Percentiles rank a stretch among this genome's conserved stretches.
These are phyloP conservation scores for Mormoops blainvillei DNA, from an alignment of 2,113 vertebrate species.

Conservation along the genomic window DNA sequence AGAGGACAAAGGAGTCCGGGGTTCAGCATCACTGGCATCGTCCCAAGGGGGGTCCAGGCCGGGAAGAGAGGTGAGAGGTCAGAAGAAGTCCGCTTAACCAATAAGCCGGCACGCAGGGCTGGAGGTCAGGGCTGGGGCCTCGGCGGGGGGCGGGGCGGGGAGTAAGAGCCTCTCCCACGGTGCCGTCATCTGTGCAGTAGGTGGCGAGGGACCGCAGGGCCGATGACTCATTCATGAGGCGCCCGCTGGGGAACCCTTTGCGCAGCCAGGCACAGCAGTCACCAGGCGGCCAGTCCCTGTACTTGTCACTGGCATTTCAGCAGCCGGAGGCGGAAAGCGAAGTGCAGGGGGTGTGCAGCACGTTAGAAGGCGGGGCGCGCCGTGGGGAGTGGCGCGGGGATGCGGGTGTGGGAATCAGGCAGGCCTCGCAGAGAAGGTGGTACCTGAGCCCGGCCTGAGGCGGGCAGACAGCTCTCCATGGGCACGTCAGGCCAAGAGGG, in stretches of 20 bases:
- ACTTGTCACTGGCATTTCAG: background rate
- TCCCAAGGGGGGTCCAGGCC: background rate
- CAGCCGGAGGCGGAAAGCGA: background rate
- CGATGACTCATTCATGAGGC: background rate
- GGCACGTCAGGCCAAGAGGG: background rate
- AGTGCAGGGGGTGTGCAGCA: rapidly evolving
- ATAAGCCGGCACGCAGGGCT: background rate
- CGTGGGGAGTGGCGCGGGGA: too few relatives aligned
- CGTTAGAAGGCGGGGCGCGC: too few relatives aligned
- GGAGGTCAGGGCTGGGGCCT: background rate
- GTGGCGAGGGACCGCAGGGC: rapidly evolving
- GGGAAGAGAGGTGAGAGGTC: background rate
- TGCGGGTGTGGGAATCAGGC: rapidly evolving
- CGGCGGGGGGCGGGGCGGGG: background rate
- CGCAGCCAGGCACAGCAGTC: background rate
- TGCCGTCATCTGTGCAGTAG: background rate
- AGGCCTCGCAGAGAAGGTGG: background rate
- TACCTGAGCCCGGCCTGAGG: background rate
- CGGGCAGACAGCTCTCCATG: rapidly evolving
- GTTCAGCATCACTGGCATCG: background rate
- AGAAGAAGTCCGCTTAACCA: background rate
- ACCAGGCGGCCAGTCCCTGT: background rate
- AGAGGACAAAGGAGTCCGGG: background rate
- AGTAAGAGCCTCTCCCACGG: background rate
- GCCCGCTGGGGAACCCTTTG: background rate